Conservation (phyloP, 2,888 invertebrate species). For the Cyclophora punctaria region DNA sequence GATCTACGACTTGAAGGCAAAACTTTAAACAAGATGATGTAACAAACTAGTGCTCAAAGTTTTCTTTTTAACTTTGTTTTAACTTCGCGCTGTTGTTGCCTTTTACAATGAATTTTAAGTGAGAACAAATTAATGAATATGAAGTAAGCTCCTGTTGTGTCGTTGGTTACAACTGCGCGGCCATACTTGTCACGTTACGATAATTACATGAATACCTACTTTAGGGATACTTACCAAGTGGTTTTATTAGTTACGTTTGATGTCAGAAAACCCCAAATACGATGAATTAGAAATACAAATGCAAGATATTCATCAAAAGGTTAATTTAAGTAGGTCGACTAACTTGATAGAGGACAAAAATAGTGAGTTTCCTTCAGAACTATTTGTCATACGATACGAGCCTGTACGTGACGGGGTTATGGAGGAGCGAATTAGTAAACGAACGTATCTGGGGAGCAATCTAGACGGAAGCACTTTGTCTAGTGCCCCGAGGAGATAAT, state of each 20-base stretch:
- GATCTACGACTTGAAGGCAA: constrained; percentile 19
- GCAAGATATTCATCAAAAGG: constrained; percentile 16
- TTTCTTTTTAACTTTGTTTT: constrained; percentile 23
- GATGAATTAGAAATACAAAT: constrained; percentile 3
- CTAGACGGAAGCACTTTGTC: constrained; percentile 36
- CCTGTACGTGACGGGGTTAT: constrained; percentile 42
- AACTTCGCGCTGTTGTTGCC: constrained; percentile 7
- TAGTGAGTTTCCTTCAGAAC: constrained; percentile 20
- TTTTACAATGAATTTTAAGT: constrained; percentile 5
- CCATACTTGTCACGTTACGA: too few relatives aligned
- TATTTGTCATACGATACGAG: constrained; percentile 39
- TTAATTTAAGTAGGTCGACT: constrained; percentile 21
- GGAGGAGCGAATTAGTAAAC: constrained; percentile 39
- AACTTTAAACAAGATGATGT: constrained; percentile 36
- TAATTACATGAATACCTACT: neutral
- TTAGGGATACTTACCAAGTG: neutral
- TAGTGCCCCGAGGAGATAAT: constrained; percentile 19
- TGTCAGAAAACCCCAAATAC: too few relatives aligned
- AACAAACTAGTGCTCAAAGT: constrained; percentile 24
- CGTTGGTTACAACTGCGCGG: too few relatives aligned
- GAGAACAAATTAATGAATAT: constrained; percentile 2
- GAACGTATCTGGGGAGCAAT: constrained; percentile 37
- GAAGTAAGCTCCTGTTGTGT: too few relatives aligned
- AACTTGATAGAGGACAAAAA: constrained; percentile 22
- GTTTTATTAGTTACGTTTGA: neutral